phyloP scores from a whole-genome alignment of 2,888 invertebrate species.

The Aricia artaxerxes region DNA sequence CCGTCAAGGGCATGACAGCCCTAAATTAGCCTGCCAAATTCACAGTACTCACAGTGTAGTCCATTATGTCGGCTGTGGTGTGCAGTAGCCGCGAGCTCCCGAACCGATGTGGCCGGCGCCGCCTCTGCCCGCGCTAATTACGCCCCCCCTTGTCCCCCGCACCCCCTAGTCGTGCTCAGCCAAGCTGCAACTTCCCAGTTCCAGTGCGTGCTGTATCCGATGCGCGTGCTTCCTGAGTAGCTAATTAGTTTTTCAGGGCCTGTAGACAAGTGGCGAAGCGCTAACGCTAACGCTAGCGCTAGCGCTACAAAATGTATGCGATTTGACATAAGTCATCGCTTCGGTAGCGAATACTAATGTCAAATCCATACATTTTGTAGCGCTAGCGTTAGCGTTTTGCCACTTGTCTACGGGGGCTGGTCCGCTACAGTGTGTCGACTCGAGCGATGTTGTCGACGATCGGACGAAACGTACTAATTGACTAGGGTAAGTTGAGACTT shows the following conservation, averaged over 20 bases:
- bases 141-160: not conserved
- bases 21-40: not conserved
- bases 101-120: constrained; percentile 35
- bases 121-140: constrained; percentile 34
- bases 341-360: too few relatives aligned
- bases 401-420: not conserved
- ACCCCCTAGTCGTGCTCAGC: not conserved
- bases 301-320: too few relatives aligned
- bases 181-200: constrained; percentile 10
- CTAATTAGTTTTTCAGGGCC: not conserved
- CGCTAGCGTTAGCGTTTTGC: too few relatives aligned
- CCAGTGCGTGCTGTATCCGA: constrained; percentile 5
- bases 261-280: too few relatives aligned
- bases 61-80: constrained; percentile 38
- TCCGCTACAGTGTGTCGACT: not conserved
- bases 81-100: constrained; percentile 30
- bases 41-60: constrained; percentile 38
- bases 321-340: too few relatives aligned
- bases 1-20: not conserved
- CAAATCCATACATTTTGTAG: too few relatives aligned
- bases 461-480: not conserved
- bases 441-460: not conserved
- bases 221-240: not conserved
- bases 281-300: too few relatives aligned
- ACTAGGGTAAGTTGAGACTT: not conserved